Conservation (phyloP, 2,797 vertebrate genomes). For the Loriculus beryllinus region DNA sequence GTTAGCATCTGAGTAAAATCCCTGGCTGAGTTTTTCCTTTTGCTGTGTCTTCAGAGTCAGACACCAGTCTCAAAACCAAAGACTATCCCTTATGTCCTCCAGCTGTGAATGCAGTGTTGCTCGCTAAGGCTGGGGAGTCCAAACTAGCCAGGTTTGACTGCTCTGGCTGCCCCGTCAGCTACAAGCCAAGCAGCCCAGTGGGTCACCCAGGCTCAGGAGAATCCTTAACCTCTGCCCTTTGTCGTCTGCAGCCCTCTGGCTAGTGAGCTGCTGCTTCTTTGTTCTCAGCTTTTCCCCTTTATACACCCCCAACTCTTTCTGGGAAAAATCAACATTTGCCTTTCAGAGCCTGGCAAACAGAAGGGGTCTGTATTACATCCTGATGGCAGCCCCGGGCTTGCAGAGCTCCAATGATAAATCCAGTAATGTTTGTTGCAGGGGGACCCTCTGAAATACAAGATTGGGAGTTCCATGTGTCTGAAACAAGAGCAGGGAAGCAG, state of each 20-base stretch:
- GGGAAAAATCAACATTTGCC: slow-evolving; percentile 69
- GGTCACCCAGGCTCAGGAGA: not conserved
- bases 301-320: not conserved
- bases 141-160: not conserved
- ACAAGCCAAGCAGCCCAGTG: not conserved
- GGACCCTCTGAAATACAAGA: not conserved
- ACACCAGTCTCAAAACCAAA: accelerated
- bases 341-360: slow-evolving; percentile 48
- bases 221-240: not conserved
- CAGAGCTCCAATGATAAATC: slow-evolving; percentile 12
- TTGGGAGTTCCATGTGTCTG: not conserved
- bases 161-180: not conserved
- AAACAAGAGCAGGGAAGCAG: not conserved
- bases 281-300: not conserved
- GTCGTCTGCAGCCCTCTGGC: not conserved
- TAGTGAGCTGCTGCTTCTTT: not conserved
- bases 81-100: not conserved
- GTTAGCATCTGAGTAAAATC: not conserved
- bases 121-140: not conserved
- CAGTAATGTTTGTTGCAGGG: not conserved
- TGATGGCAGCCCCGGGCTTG: slow-evolving; percentile 19
- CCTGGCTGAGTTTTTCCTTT: not conserved
- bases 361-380: slow-evolving; percentile 47
- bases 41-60: not conserved
- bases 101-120: not conserved